Base-by-base conservation (phyloP, 2,888 invertebrate species). In the Anarsia innoxiella region DNA sequence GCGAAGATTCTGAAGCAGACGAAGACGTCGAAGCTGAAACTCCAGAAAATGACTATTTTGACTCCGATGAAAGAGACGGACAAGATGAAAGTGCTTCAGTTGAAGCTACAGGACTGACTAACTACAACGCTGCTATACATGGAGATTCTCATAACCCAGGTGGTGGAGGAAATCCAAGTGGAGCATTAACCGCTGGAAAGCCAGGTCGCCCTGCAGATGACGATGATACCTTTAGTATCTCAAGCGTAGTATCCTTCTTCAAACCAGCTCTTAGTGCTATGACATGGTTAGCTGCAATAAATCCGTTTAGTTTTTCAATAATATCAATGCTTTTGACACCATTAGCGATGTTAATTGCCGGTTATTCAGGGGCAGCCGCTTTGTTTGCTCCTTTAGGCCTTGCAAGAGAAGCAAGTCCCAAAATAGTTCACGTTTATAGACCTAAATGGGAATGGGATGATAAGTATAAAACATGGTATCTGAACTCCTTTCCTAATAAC, bases 321-420 rank as follows among this genome's bases (percentile, higher is more conserved):
- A 78, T 89, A 60, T 86, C 90, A 36, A 50, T 91, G 51, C 65
- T 88, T 34, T 71, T 91, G 30, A 87, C 91, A 0, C 92, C 92
- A 0, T 64, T 91, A 31, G 87, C 87, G 0, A 73, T 91, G 34
- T 69, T 90, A 25, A 86, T 91, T 32, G 87, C 88, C 1, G 86
- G 90, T 0, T 82, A 88, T 0, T 86, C 91, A 9, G 87, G 90
- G 0, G 59, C 89, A 10, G 86, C 89, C 1, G 80, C 90, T 0
- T 79, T 90, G 29, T 68, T 91, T 44, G 87, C 90, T 38, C 91
- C 90, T 0, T 91, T 87, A 86, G 84, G 88, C 47, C 74, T 90
- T 0, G 84, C 66, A 1, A 68, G 85, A 47, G 70, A 80, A 51
- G 72, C 80, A 12, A 33, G 33, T n/a, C 76, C 82, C 5, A 68